Percentiles rank a stretch among this genome's conserved stretches.
phyloP scores from a whole-genome alignment of 1,140 invertebrate species.

The Coelopa frigida region DNA sequence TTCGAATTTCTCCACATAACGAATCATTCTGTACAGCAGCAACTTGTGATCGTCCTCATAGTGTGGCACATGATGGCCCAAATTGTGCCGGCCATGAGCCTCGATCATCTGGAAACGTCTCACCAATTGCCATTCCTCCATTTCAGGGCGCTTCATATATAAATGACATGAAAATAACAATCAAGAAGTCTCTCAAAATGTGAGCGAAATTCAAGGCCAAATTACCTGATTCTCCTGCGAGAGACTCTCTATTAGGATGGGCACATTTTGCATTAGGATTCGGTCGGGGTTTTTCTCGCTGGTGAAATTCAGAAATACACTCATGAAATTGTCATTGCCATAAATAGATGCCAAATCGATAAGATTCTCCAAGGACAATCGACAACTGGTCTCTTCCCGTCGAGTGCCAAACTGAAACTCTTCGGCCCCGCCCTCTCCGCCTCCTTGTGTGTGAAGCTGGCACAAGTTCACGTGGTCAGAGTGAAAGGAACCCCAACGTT shows the following conservation, averaged over 20 bases:
- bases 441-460: slow-evolving; percentile 5
- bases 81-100: slow-evolving; percentile 23
- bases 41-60: slow-evolving; percentile 36
- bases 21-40: slow-evolving; percentile 27
- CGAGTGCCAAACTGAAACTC: slow-evolving; percentile 6
- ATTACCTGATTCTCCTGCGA: slow-evolving; percentile 31
- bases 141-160: slow-evolving; percentile 37
- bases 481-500: slow-evolving; percentile 44
- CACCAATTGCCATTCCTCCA: slow-evolving; percentile 54
- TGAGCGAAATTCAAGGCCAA: too few relatives aligned
- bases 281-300: slow-evolving; percentile 14
- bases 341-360: slow-evolving; percentile 37
- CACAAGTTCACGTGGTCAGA: slow-evolving; percentile 47
- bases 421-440: neutral
- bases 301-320: slow-evolving; percentile 49
- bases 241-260: slow-evolving; percentile 49
- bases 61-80: slow-evolving; percentile 13
- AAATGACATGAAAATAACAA: too few relatives aligned
- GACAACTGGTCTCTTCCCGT: slow-evolving; percentile 42
- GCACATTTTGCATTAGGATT: slow-evolving; percentile 50
- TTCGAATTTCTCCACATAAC: slow-evolving; percentile 28
- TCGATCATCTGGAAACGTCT: slow-evolving; percentile 64
- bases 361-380: slow-evolving; percentile 49
- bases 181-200: too few relatives aligned
- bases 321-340: slow-evolving; percentile 49